Conservation (phyloP, 2,797 vertebrate species). For the Brachymystax lenok region DNA sequence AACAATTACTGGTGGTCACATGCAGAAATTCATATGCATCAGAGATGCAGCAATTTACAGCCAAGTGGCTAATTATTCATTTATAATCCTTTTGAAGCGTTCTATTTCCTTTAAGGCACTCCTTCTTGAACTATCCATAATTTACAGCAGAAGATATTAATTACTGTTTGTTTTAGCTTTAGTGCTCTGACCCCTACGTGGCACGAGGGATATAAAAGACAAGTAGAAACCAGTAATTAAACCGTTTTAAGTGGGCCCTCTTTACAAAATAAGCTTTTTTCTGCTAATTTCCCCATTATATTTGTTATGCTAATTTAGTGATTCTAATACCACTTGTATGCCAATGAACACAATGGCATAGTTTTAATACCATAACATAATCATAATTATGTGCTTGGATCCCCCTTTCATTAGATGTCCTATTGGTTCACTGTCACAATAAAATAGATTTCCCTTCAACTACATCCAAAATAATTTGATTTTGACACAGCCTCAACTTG, state of each 20-base stretch:
- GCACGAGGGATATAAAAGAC: background rate
- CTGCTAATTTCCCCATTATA: slow-evolving; percentile 13
- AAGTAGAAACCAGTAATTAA: slow-evolving; percentile 4
- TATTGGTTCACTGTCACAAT: background rate
- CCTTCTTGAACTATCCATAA: background rate
- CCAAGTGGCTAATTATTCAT: background rate
- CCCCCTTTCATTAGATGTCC: background rate
- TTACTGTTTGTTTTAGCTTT: background rate
- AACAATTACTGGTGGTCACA: no score
- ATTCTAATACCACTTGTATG: slow-evolving; percentile 12
- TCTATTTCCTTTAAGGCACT: slow-evolving; percentile 7
- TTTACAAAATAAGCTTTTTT: background rate
- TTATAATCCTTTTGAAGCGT: slow-evolving; percentile 4
- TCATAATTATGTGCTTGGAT: background rate
- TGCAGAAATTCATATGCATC: no score
- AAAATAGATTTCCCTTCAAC: background rate
- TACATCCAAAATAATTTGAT: background rate
- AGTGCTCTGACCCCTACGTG: slow-evolving; percentile 6
- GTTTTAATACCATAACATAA: slow-evolving; percentile 17
- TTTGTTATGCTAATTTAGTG: slow-evolving; percentile 5
- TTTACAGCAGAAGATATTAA: slow-evolving; percentile 13
- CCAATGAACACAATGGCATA: slow-evolving; percentile 14
- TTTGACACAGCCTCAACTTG: background rate
- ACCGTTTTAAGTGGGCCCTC: slow-evolving; percentile 6
- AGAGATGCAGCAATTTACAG: background rate